Base-by-base conservation (phyloP, 2,797 vertebrate species). In the Halcyon chelicuti region DNA sequence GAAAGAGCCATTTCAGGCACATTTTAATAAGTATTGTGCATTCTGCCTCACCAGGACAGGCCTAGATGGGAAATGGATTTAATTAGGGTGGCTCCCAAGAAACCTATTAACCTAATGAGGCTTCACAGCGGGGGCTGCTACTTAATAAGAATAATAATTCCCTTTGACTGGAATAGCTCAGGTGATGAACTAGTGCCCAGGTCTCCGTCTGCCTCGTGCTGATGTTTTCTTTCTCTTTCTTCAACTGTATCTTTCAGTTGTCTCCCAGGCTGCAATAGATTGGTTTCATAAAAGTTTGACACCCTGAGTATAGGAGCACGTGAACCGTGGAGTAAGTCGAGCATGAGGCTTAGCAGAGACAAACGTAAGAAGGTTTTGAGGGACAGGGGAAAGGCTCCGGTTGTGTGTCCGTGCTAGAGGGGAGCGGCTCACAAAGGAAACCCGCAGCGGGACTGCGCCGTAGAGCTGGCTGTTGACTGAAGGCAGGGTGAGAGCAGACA, bases 31-130 rank as follows among this genome's bases (percentile, higher is more conserved):
- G 79, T 9, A 79, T 89, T 91, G 80, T 94, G 65, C 37, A 10
- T 90, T 94, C 74, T 78, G 60, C 88, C 79, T 85, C 86, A 42
- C 65, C 78, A 63, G 91, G 89, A 91, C 92, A 9, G 81, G 83
- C 90, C 92, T 85, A 26, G 86, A 74, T 97, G 93, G 93, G 92
- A 94, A 97, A 94, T 86, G 86, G 70, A 68, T 92, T 97, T 97
- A 95, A 97, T 97, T 96, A 94, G 91, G 55, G 58, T 87, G 76
- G 89, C 95, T 97, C 95, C 94, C 96, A 96, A 88, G 96, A 72
- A 97, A 87, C 93, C 91, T 76, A 88, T 96, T 97, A 97, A 83
- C 70, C 82, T 96, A 97, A 97, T 96, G 89, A 21, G 98, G 97
- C 82, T 98, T 98, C 87, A 96, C 97, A 58, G 98, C 96, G 2